phyloP scores from a whole-genome alignment of 2,113 vertebrate species.

The Rana temporaria region DNA sequence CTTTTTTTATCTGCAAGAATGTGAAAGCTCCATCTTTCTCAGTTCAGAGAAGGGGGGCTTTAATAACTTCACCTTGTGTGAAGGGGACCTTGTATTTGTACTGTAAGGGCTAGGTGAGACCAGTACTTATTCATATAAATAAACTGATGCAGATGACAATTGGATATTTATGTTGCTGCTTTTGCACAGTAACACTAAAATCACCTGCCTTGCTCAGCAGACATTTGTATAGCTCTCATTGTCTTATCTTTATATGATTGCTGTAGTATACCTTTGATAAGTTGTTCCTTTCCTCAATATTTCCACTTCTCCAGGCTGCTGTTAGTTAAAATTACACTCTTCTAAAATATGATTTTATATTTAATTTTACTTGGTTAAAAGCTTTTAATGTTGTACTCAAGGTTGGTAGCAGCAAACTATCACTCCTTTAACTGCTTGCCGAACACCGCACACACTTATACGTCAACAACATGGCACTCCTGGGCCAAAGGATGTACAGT shows the following conservation, averaged over 20 bases:
- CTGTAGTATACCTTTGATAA: background rate
- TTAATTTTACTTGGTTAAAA: conserved; percentile 45
- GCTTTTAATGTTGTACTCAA: conserved; percentile 40
- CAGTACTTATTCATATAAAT: too few relatives aligned
- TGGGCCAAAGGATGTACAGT: too few relatives aligned
- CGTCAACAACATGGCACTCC: too few relatives aligned
- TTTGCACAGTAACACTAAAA: background rate
- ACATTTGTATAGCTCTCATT: background rate
- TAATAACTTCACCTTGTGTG: too few relatives aligned
- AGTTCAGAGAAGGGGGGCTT: too few relatives aligned
- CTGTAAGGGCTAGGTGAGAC: too few relatives aligned
- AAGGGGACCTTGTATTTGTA: too few relatives aligned
- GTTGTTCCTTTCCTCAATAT: background rate
- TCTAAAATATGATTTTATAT: conserved; percentile 43
- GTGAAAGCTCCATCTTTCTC: too few relatives aligned
- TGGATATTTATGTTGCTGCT: background rate
- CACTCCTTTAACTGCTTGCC: conserved; percentile 44
- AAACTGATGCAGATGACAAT: too few relatives aligned
- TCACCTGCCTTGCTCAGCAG: too few relatives aligned
- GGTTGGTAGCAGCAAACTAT: conserved; percentile 48
- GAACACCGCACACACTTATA: too few relatives aligned
- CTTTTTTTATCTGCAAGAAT: too few relatives aligned
- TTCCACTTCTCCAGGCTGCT: conserved; percentile 14
- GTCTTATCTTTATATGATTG: background rate
- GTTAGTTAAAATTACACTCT: conserved; percentile 47